Evolutionary conservation across 2,888 invertebrate genomes (phyloP), one percentile per base, ranked within the genome.

Genomic region (Podotricha telesiphe): DNA sequence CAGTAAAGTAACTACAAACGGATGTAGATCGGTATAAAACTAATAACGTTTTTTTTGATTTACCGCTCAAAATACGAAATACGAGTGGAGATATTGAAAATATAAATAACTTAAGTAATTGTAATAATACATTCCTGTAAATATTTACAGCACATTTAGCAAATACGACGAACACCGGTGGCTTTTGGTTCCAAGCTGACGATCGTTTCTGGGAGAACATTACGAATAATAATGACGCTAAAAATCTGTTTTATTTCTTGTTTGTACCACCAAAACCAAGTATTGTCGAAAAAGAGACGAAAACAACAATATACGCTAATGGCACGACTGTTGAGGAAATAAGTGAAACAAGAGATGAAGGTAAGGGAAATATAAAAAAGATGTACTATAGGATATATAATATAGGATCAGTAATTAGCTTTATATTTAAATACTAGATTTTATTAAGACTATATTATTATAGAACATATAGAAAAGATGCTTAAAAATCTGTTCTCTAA

Each of bases 311-410:
- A 34, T 79, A 79, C 59, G 76, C 84, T 0, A 87, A 89, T 58
- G 89, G 88, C 0, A 87, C 88, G 10, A 75, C 80, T 34, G 67
- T 84, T 53, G 81, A 83, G 73, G 84, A 85, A 62, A 68, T 73
- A 0, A 80, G 71, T 7, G 83, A 84, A 68, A 75, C 59, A 40
- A 67, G 65, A 56, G 62, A 73, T 17, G 48, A 58, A 42, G 73
- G 65, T 71, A 42, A 45, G 37, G 1, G 8, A 37, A 37, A 10
- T 10, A 37, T 37, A 10, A n/a, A n/a, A n/a, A n/a, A n/a, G n/a
- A n/a, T n/a, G n/a, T n/a, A n/a, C n/a, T n/a, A n/a, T n/a, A n/a
- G n/a, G n/a, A n/a, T n/a, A n/a, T n/a, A n/a, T n/a, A n/a, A n/a
- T n/a, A n/a, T n/a, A n/a, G n/a, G n/a, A n/a, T n/a, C n/a, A n/a